Evolutionary conservation across 2,113 vertebrate genomes (phyloP).

Genomic region (Hemiscyllium ocellatum): DNA sequence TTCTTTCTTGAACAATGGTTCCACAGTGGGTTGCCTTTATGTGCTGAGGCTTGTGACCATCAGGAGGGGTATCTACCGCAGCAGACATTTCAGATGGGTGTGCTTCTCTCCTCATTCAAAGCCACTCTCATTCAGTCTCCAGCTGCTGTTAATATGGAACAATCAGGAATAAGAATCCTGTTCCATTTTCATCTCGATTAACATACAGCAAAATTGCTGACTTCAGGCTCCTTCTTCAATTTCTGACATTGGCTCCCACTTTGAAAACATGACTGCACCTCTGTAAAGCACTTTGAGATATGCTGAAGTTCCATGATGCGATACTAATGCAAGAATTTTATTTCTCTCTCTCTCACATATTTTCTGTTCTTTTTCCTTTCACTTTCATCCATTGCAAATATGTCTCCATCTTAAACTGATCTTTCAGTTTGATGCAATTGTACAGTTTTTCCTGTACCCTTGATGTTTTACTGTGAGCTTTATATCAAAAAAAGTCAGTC

Average conservation of each 20-base stretch:
- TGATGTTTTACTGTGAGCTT: constrained; percentile 9
- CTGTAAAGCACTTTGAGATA: not conserved
- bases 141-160: not conserved
- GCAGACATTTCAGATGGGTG: not conserved
- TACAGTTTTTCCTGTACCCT: not conserved
- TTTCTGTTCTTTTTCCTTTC: not conserved
- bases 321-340: not conserved
- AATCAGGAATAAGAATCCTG: not conserved
- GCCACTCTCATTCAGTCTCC: not conserved
- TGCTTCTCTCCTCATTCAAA: not conserved
- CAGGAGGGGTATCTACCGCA: not conserved
- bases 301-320: not conserved
- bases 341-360: not conserved
- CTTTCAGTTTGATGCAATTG: not conserved
- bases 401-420: not conserved
- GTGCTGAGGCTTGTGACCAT: not conserved
- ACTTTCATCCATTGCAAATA: not conserved
- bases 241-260: not conserved
- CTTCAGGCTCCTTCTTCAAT: not conserved
- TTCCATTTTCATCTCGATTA: not conserved
- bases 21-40: not conserved
- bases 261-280: not conserved
- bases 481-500: not conserved
- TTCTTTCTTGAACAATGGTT: not conserved
- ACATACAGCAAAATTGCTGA: not conserved